Base-by-base conservation (phyloP, 2,113 vertebrate genomes). In the Murina feae region DNA sequence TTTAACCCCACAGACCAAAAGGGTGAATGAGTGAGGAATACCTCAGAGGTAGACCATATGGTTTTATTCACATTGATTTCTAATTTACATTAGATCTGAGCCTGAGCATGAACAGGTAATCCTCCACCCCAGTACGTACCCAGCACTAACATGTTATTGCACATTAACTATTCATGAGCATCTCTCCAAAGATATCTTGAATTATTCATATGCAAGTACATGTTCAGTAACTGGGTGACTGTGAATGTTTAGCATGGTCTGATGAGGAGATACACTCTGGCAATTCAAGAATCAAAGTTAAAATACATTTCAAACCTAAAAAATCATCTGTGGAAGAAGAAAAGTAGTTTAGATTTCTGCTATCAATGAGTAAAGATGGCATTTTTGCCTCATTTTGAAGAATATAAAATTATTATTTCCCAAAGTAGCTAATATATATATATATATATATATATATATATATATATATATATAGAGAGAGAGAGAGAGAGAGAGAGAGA, bases 151-250 rank as follows among this genome's bases (percentile, higher is more conserved):
- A 44, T 39, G 49, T 81, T 93, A 78, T 95, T 97, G 58, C 92
- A 95, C 96, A 97, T 94, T 93, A 91, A 96, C 94, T 83, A 93
- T 93, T 97, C 96, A 96, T 95, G 94, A 96, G 80, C 83, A 94
- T 95, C 96, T 92, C 86, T 96, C 96, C 97, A 98, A 93, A 97
- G 66, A 35, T 75, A 25, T 74, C 53, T 37, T 97, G 96, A 97
- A 96, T 97, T 95, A 98, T 97, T 98, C 82, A 97, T 93, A 44
- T 1, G 32, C 14, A 74, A 96, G 91, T 63, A 76, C 93, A 95
- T 94, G 91, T 35, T 88, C 87, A 87, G 74, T 81, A 94, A 58
- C 89, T 96, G 90, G 86, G 95, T 93, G 89, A 96, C 92, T 69
- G 30, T 16, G 58, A 55, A 82, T 69, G 39, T 37, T 94, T 72